Base-by-base conservation (phyloP, 1,140 invertebrate genomes). In the Idris sp. region DNA sequence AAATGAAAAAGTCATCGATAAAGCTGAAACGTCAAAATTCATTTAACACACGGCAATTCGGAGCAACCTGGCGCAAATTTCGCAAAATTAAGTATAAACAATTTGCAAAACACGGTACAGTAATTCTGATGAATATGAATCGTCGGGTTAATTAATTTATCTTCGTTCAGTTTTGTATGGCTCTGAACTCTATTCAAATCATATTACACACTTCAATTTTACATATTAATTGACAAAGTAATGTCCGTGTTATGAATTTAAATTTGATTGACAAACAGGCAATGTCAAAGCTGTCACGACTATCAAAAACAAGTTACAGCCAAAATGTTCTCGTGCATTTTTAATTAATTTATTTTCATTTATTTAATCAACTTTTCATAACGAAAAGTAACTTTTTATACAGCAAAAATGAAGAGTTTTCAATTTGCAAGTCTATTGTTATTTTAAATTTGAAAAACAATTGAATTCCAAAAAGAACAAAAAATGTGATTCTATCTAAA, bases 1-100 rank as follows among this genome's bases (percentile, higher is more conserved):
- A n/a, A n/a, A n/a, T n/a, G n/a, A 49, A 67, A 58, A 67, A 33
- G 35, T 31, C 25, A 48, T 67, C 51, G 43, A 54, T 56, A 40
- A 56, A 35, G 25, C 15, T 30, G 5, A 40, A 43, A 28, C 28
- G 15, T 49, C 44, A 41, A 48, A 59, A 28, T 41, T 18, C 19
- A 15, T 2, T 15, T 6, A n/a, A 11, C 11, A 4, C 2, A 30
- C 8, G 8, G 5, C n/a, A 6, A 19, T 51, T 51, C 38, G n/a
- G 38, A 10, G 9, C 15, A 18, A 48, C 28, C 11, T 16, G 35
- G 4, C n/a, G 15, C 31, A 15, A 2, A 48, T 48, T 11, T 38
- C 18, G 16, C 8, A 13, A 49, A 35, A 49, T 35, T 22, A 35
- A 22, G 2, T 22, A 28, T 53, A 40, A 28, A 38, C 15, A 40